Base-by-base conservation (phyloP, 30 jellyfish, hydroid and myxozoan species). In the Turritopsis rubra region DNA sequence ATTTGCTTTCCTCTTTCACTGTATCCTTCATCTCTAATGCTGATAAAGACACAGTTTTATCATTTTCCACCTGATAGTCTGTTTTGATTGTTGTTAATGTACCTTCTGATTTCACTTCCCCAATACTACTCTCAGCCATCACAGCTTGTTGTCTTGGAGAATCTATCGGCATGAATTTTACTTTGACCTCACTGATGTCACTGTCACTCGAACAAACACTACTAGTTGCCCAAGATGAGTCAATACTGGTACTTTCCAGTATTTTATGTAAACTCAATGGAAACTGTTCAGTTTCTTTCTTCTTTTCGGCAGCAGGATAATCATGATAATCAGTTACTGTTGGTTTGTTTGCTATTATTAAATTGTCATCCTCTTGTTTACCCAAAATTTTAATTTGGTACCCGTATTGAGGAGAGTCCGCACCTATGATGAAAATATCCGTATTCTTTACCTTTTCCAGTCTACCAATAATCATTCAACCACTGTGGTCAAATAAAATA, bases 21-120 rank as follows among this genome's bases (percentile, higher is more conserved):
- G 28, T 19, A 68, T 78, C 75, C 60, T 85, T 83, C 9, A 89
- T 79, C 74, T 87, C 95, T 52, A 92, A 83, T 30, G 95, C 95
- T 29, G 98, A 79, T 52, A 92, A 79, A 8, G 98, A 92, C 8
- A 92, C 95, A 1, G 98, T 86, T 75, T 92, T 92, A n/a, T 92
- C 94, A 65, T 82, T 90, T 65, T 24, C 27, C 80, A 86, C 22
- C 82, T 91, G 71, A 54, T 65, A 22, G 30, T 60, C 66, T 52
- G 52, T 20, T 87, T 73, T 83, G 16, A 52, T 27, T 0, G 97
- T 29, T 8, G 88, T 71, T 22, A 80, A 52, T 16, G 80, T 77
- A 30, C 53, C 54, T 23, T 86, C 85, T 18, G 85, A 75, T 30
- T 79, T 77, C 13, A 75, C 74, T 52, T 84, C 75, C 18, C 77